Evolutionary conservation across 2,888 invertebrate genomes (phyloP).

Genomic region (Pterobdella sp.): DNA sequence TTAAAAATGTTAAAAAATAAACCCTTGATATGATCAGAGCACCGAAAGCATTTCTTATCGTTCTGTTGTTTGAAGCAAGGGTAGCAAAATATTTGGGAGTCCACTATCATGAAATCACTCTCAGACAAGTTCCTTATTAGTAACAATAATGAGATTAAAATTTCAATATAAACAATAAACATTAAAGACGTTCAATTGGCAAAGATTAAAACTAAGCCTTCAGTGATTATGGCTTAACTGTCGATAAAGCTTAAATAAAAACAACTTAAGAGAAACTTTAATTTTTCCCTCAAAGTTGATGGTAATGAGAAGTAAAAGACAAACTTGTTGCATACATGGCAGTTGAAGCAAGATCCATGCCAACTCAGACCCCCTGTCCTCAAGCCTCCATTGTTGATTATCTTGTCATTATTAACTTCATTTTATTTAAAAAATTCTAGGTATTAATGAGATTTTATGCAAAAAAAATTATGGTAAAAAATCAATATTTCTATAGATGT

Average conservation of each 20-base stretch:
- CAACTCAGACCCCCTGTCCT: constrained; percentile 14
- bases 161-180: too few species aligned
- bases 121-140: not conserved
- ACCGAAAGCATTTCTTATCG: not conserved
- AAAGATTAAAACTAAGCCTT: not conserved
- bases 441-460: too few species aligned
- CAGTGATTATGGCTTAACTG: not conserved
- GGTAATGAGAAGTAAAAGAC: too few species aligned
- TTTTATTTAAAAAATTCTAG: too few species aligned
- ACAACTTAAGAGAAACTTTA: not conserved
- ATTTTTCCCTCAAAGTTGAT: not conserved
- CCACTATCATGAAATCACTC: not conserved
- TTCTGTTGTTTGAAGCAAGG: not conserved
- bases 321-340: constrained; percentile 19
- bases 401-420: constrained; percentile 4
- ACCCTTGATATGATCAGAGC: not conserved
- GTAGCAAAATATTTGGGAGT: not conserved
- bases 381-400: constrained; percentile 19
- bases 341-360: constrained; percentile 23
- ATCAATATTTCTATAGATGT: too few species aligned
- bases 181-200: not conserved
- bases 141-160: too few species aligned
- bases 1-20: too few species aligned
- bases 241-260: not conserved
- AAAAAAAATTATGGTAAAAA: too few species aligned